phyloP scores from a whole-genome alignment of 1,140 invertebrate genomes.

The Drosophila carrolli region DNA sequence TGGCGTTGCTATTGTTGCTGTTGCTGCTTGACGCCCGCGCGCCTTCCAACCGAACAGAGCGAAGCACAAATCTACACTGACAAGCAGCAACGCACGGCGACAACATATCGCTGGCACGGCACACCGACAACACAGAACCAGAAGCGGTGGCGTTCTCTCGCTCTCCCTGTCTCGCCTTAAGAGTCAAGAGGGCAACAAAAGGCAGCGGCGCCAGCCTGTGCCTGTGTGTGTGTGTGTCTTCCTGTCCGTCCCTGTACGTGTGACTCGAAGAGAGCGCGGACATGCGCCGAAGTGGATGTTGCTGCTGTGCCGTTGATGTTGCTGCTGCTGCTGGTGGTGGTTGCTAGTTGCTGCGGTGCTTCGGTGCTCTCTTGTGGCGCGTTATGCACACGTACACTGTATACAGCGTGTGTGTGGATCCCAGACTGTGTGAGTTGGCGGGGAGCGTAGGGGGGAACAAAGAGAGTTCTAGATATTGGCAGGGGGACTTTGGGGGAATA shows the following conservation, averaged over 20 bases:
- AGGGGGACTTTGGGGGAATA: background rate
- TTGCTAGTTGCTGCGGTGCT: constrained; percentile 7
- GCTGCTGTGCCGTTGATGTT: constrained; percentile 14
- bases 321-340: constrained; percentile 31
- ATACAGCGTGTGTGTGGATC: constrained; percentile 52
- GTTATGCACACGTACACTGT: constrained; percentile 77
- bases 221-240: constrained; percentile 10
- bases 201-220: constrained; percentile 28
- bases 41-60: constrained; percentile 75
- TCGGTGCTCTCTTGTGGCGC: constrained; percentile 59
- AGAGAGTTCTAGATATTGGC: constrained; percentile 33
- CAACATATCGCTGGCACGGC: constrained; percentile 13
- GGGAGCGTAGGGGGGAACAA: constrained; percentile 7
- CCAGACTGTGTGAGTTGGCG: background rate
- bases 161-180: constrained; percentile 6
- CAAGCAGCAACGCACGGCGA: constrained; percentile 51
- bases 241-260: constrained; percentile 28
- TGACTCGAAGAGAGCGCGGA: constrained; percentile 39
- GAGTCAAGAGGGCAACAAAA: constrained; percentile 20
- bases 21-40: constrained; percentile 60
- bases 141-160: constrained; percentile 11
- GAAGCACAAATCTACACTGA: constrained; percentile 84
- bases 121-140: constrained; percentile 23
- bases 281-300: constrained; percentile 28
- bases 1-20: constrained; percentile 2